A percentile compares a stretch with the other conserved stretches of the same genome.
Conservation (phyloP, 2,888 invertebrate species). For the Asteroscopus sphinx region DNA sequence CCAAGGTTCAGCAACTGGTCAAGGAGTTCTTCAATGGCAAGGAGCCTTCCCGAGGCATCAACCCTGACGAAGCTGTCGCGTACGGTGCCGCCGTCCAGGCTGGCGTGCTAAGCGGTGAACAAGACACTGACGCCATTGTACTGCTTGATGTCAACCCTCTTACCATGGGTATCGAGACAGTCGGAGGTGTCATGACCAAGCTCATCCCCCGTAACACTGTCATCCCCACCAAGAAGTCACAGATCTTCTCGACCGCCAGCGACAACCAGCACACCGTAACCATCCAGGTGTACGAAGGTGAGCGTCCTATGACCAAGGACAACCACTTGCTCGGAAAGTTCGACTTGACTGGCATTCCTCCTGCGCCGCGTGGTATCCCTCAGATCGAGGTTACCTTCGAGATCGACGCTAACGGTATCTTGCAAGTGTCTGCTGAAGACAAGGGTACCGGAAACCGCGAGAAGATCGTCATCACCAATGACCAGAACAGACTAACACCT, state of each 20-base stretch:
- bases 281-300: slow-evolving; percentile 99
- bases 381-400: slow-evolving; percentile 98
- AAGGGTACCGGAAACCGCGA: slow-evolving; percentile 99
- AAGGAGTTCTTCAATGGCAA: slow-evolving; percentile 99
- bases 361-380: slow-evolving; percentile 97
- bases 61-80: slow-evolving; percentile 99
- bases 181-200: slow-evolving; percentile 99
- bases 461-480: slow-evolving; percentile 99
- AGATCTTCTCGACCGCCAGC: slow-evolving; percentile 99
- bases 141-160: slow-evolving; percentile 99
- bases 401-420: slow-evolving; percentile 98
- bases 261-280: slow-evolving; percentile 99
- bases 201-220: slow-evolving; percentile 99
- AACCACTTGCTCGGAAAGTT: slow-evolving; percentile 99
- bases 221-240: slow-evolving; percentile 99
- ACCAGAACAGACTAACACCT: slow-evolving; percentile 98
- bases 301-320: slow-evolving; percentile 99
- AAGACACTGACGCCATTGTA: slow-evolving; percentile 98
- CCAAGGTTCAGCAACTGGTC: slow-evolving; percentile 98
- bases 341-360: slow-evolving; percentile 98
- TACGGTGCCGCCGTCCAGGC: slow-evolving; percentile 99
- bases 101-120: slow-evolving; percentile 99
- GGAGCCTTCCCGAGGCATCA: slow-evolving; percentile 99
- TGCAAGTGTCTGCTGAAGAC: slow-evolving; percentile 99
- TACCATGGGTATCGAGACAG: slow-evolving; percentile 99